Conservation (phyloP, 2,888 invertebrate genomes). For the Caenorhabditis sp. region DNA sequence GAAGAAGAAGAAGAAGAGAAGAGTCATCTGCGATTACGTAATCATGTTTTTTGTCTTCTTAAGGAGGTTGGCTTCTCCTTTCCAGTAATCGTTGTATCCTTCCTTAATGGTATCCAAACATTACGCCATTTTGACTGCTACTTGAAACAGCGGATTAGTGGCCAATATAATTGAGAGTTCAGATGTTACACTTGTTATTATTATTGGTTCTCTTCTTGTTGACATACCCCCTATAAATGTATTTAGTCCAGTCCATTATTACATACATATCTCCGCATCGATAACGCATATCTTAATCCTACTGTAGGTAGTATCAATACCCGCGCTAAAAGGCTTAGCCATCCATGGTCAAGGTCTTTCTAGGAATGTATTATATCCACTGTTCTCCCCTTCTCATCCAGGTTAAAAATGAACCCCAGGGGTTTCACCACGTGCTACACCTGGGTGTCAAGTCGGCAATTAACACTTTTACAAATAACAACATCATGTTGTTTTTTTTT, state of each 20-base stretch:
- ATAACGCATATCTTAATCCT: background rate
- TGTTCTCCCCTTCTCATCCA: too few relatives aligned
- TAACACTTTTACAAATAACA: too few relatives aligned
- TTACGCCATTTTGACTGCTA: slow-evolving; percentile 20
- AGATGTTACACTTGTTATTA: background rate
- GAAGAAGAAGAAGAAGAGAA: too few relatives aligned
- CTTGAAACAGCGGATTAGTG: background rate
- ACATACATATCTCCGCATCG: too few relatives aligned
- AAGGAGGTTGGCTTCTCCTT: background rate
- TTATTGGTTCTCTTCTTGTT: background rate
- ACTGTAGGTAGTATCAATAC: background rate
- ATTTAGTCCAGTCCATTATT: too few relatives aligned
- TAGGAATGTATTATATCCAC: too few relatives aligned
- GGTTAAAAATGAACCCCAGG: too few relatives aligned
- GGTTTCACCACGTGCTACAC: too few relatives aligned
- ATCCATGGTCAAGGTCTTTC: background rate
- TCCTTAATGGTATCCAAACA: slow-evolving; percentile 47
- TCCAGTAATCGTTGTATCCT: slow-evolving; percentile 11
- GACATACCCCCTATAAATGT: background rate
- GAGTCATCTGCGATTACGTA: slow-evolving; percentile 1
- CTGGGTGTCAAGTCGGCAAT: too few relatives aligned
- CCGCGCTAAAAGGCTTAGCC: background rate
- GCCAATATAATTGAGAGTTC: background rate
- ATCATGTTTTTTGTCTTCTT: background rate
- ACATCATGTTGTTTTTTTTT: background rate